A percentile compares a stretch with the other conserved stretches of the same genome.
Conservation (phyloP, 2,113 vertebrate species). For the Phasianus colchicus region DNA sequence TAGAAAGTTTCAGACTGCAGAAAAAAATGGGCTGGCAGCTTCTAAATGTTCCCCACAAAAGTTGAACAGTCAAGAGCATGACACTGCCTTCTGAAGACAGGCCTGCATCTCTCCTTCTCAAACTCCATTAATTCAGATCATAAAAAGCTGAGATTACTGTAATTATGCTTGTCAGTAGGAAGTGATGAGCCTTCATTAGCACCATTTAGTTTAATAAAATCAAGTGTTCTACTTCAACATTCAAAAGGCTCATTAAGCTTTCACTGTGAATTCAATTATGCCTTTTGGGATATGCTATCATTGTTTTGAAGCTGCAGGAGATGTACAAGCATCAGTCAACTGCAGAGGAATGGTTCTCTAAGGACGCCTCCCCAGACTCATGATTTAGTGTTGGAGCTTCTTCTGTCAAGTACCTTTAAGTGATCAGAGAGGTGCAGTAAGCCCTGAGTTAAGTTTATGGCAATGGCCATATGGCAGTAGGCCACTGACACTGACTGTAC, state of each 20-base stretch:
- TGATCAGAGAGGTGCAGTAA: background rate
- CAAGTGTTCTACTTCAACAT: background rate
- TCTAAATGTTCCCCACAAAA: background rate
- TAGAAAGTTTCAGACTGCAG: background rate
- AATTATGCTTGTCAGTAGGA: constrained; percentile 17
- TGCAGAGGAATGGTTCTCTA: background rate
- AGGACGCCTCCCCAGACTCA: background rate
- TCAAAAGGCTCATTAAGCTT: constrained; percentile 1
- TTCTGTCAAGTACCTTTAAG: background rate
- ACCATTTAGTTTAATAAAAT: constrained; percentile 30
- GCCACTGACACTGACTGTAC: background rate
- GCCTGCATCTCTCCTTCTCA: background rate
- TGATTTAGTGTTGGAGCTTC: background rate
- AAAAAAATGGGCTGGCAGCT: background rate
- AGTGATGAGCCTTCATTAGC: constrained; percentile 19
- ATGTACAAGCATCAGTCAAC: background rate
- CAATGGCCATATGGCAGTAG: background rate
- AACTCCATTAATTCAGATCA: background rate
- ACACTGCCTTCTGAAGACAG: background rate
- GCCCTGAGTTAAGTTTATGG: background rate
- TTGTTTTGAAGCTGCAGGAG: constrained; percentile 39
- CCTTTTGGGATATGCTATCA: background rate
- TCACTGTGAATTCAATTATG: background rate
- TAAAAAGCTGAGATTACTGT: background rate
- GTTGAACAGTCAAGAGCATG: background rate